A percentile compares a stretch with the other conserved stretches of the same genome.
phyloP scores from a whole-genome alignment of 2,888 invertebrate genomes.

The Synergus gifuensis region DNA sequence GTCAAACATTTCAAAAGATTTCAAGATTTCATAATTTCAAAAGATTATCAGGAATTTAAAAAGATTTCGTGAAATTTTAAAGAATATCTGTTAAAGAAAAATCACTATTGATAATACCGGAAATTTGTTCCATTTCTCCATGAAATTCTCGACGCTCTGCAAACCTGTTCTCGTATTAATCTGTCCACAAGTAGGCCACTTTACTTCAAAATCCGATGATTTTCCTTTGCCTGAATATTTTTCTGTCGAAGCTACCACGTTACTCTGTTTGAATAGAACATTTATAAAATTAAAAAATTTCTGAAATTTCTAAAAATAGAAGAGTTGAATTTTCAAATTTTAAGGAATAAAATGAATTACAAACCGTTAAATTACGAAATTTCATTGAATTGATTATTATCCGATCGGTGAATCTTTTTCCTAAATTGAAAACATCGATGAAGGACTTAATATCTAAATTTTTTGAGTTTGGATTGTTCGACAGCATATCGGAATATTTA shows the following conservation, averaged over 20 bases:
- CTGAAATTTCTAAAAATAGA: too few relatives aligned
- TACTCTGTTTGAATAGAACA: not conserved
- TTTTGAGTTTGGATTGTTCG: not conserved
- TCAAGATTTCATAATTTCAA: too few relatives aligned
- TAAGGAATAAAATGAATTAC: not conserved
- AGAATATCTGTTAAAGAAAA: not conserved
- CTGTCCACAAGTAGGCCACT: slow-evolving; percentile 59
- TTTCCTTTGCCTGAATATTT: not conserved
- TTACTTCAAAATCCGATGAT: not conserved
- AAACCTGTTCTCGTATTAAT: slow-evolving; percentile 53
- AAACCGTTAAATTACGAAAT: not conserved
- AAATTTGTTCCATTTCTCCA: slow-evolving; percentile 63
- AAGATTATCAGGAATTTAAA: too few relatives aligned
- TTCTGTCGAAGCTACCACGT: not conserved
- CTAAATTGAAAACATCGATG: not conserved
- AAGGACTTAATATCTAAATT: not conserved
- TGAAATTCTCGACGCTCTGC: slow-evolving; percentile 57
- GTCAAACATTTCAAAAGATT: too few relatives aligned
- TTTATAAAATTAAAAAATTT: not conserved
- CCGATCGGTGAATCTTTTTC: not conserved
- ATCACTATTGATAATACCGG: slow-evolving; percentile 56
- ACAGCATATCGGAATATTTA: not conserved
- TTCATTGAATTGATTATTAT: not conserved
- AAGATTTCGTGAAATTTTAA: too few relatives aligned
- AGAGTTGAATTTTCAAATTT: not conserved